These are phyloP conservation scores for Holothuria scabra DNA, from an alignment of 53 echinoderm and acorn worm genomes.

Conservation along the genomic window DNA sequence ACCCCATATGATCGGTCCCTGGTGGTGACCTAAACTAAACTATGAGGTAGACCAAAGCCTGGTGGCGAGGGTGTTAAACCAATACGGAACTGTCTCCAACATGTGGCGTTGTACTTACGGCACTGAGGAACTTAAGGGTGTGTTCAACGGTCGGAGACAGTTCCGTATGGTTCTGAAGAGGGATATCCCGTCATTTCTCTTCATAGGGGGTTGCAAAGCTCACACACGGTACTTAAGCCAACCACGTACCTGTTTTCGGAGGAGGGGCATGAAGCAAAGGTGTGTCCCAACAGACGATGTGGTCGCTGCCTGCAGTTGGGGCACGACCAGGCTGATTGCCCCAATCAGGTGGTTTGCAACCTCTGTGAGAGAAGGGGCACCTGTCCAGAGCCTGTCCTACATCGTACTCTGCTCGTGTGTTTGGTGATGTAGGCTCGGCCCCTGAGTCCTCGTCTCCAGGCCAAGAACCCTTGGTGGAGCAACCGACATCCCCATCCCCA, in stretches of 20 bases:
- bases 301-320: background rate
- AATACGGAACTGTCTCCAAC: no score
- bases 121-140: no score
- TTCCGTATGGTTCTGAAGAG: background rate
- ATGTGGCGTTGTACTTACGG: no score
- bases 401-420: background rate
- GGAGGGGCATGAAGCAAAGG: background rate
- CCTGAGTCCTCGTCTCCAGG: no score
- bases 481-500: no score
- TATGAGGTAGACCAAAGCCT: no score
- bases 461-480: no score
- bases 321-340: background rate
- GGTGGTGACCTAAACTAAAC: no score
- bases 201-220: background rate
- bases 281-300: background rate
- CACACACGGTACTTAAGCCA: background rate
- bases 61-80: no score
- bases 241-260: background rate
- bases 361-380: slow-evolving; percentile 4
- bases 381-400: background rate
- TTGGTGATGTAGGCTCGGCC: no score
- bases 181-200: background rate
- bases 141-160: background rate
- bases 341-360: background rate
- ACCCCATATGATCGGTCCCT: no score